Base-by-base conservation (phyloP, 2,888 invertebrate species). In the Drosophila eohydei region DNA sequence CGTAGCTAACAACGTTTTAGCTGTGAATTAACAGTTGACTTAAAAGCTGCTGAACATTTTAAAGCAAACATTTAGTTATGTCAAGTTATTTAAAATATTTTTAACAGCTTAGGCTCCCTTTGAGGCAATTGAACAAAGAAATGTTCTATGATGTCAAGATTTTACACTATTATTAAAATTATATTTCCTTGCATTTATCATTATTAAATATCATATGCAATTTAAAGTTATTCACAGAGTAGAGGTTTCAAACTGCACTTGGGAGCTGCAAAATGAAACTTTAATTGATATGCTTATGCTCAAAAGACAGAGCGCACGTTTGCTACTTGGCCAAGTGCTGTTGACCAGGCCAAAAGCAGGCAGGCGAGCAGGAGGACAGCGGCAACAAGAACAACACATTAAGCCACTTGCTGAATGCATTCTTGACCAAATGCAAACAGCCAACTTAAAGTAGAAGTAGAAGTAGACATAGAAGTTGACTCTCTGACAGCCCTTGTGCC, bases 341-440 rank as follows among this genome's bases (percentile, higher is more conserved):
- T 80, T 77, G 56, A 26, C 16, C 55, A 63, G 28, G 60, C 41
- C 34, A 52, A 61, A 46, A 16, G 26, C 34, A 28, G 36, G n/a
- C 51, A 52, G 16, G 21, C 11, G 3, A 7, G 26, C 50, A 36
- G 21, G 34, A n/a, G n/a, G n/a, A n/a, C 34, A 48, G 28, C 14
- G 28, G 32, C 40, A 56, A 44, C 44, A 46, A 54, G 34, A 55
- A 51, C 21, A 71, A 80, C 72, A 80, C 77, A 77, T 77, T 77
- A 80, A 71, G 80, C 82, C 71, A 63, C 74, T 83, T 69, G 60
- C 66, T 52, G 64, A 16, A 63, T 81, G 81, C 86, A 79, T 65
- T 73, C 65, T 82, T 68, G 69, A 58, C 61, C 65, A 64, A 66
- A 74, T 59, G 79, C 68, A 80, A 83, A 86, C 62, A 80, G 54